These are phyloP conservation scores for Marronus borbonicus DNA, from an alignment of 2,888 invertebrate species.

Conservation along the genomic window DNA sequence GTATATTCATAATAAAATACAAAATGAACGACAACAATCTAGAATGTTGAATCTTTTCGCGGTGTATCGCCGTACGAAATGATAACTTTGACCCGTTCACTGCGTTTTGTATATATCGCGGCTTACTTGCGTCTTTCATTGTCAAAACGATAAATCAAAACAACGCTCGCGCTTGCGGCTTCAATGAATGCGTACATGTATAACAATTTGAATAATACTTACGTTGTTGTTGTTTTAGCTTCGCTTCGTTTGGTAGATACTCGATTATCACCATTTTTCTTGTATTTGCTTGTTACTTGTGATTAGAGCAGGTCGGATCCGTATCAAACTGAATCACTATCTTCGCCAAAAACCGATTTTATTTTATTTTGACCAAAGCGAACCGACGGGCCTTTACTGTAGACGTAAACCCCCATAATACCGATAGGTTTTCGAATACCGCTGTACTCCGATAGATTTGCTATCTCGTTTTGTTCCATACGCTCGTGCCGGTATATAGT, in stretches of 20 bases:
- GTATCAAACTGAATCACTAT: not conserved
- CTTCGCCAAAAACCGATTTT: slow-evolving; percentile 7
- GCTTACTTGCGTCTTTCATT: not conserved
- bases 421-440: not conserved
- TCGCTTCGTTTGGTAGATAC: not conserved
- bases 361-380: not conserved
- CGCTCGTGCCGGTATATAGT: not conserved
- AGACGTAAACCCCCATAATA: slow-evolving; percentile 6
- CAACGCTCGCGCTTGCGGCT: not conserved
- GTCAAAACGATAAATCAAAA: not conserved
- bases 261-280: slow-evolving; percentile 23
- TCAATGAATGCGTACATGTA: not conserved
- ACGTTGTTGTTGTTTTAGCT: slow-evolving; percentile 8
- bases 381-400: not conserved
- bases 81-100: not conserved
- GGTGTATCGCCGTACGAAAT: not conserved
- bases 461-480: not conserved
- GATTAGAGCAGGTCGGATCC: not conserved
- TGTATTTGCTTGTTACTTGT: not conserved
- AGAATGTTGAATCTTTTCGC: no score
- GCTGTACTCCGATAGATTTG: not conserved
- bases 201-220: not conserved
- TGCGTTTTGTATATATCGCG: not conserved
- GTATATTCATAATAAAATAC: no score
- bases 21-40: no score